Conservation (phyloP, 2,113 vertebrate species). For the Chlamydotis undulata region DNA sequence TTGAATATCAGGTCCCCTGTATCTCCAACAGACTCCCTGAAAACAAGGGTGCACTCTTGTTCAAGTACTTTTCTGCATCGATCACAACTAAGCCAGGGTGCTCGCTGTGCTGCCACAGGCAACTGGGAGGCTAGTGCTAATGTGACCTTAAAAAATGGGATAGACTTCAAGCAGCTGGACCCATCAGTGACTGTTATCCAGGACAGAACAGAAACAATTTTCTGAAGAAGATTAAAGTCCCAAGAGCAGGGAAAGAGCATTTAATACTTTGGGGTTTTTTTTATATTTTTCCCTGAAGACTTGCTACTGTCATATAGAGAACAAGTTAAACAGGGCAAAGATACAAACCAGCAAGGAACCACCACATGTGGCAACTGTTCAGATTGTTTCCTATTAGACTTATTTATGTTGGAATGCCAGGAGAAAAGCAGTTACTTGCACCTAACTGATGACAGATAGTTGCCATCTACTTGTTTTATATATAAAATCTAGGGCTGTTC, state of each 20-base stretch:
- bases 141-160: neutral
- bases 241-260: neutral
- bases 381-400: neutral
- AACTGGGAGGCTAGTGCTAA: neutral
- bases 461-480: neutral
- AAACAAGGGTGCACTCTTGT: neutral
- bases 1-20: neutral
- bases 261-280: neutral
- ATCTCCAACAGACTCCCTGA: neutral
- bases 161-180: neutral
- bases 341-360: neutral
- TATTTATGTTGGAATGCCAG: neutral
- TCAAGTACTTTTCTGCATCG: neutral
- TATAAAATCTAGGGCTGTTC: no score
- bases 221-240: neutral
- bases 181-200: neutral
- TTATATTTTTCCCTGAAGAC: neutral
- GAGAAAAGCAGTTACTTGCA: neutral
- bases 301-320: neutral
- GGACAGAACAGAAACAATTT: neutral
- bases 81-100: fast-evolving
- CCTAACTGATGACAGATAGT: neutral
- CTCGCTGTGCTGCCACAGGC: neutral
- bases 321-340: neutral
- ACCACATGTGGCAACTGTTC: neutral